Evolutionary conservation across 2,888 invertebrate species (phyloP).

Genomic region (Petrophora chlorosata): DNA sequence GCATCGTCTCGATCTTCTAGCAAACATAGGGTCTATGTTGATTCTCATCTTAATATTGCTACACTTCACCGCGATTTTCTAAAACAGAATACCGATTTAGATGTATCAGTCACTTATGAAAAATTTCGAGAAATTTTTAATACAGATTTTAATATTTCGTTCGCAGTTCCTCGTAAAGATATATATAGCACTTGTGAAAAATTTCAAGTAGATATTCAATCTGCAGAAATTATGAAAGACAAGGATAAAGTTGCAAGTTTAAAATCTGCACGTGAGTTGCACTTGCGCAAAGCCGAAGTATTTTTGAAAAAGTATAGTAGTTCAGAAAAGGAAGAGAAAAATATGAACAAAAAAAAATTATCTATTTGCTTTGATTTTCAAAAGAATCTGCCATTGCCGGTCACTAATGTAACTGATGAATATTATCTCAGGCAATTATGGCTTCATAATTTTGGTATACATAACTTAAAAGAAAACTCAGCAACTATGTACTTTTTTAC

Average conservation of each 20-base stretch:
- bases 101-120: no score
- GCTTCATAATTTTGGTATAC: no score
- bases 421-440: not conserved
- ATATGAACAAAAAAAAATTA: not conserved
- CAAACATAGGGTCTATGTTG: no score
- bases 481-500: not conserved
- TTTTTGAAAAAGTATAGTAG: not conserved
- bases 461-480: not conserved
- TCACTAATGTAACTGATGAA: not conserved
- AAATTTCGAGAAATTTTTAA: no score
- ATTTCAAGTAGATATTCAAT: not conserved
- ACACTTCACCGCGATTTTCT: no score
- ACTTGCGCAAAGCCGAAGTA: not conserved
- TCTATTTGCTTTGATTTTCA: not conserved
- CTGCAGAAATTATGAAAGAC: not conserved
- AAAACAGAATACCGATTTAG: no score
- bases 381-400: not conserved
- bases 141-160: no score
- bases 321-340: not conserved
- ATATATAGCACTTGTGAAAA: not conserved
- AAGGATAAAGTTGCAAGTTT: not conserved
- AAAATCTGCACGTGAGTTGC: not conserved
- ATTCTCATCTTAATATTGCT: no score
- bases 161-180: not conserved
- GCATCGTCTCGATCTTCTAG: no score